Base-by-base conservation (phyloP, 2,113 vertebrate species). In the Speoplatyrhinus poulsoni region DNA sequence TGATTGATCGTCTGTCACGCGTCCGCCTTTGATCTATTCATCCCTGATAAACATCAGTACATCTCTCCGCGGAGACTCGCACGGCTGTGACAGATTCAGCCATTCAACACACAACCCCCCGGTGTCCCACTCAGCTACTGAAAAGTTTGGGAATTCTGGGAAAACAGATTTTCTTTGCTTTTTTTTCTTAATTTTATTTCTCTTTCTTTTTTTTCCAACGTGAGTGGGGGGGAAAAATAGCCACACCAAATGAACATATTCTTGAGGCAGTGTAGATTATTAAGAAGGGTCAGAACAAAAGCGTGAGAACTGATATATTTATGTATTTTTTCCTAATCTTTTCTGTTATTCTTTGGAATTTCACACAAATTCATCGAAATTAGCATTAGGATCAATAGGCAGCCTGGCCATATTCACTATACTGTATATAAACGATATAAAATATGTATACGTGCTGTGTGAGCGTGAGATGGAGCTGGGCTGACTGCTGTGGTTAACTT, bases 401-500 rank as follows among this genome's bases (percentile, higher is more conserved):
- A 26, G 26, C 26, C 26, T 26, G 26, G 26, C 3, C 26, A 26
- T 26, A 26, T 26, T 26, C 26, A 26, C 26, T 26, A 26, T 26
- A 26, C 26, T 26, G 26, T 26, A 3, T 26, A 26, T 26, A 26
- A 26, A 26, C 73, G 75, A 73, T 57, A 62, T 72, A 81, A 58
- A 75, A 79, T 67, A 85, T 85, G 82, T 73, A 85, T 89, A 85
- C 78, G 81, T 82, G 74, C 65, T 77, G 75, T 83, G 84, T 83
- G 85, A 83, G 83, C 87, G 76, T 75, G 86, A 85, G 83, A 88
- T 83, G 83, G 82, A 87, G 82, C 80, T 83, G 87, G 86, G 82
- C 87, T 92, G 88, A 90, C 84, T 87, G 85, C 64, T 87, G 85
- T 88, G 88, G 88, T 91, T 26, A 26, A 26, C 26, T 26, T 89